phyloP scores from a whole-genome alignment of 1,140 invertebrate genomes.

The Sitodiplosis mosellana region DNA sequence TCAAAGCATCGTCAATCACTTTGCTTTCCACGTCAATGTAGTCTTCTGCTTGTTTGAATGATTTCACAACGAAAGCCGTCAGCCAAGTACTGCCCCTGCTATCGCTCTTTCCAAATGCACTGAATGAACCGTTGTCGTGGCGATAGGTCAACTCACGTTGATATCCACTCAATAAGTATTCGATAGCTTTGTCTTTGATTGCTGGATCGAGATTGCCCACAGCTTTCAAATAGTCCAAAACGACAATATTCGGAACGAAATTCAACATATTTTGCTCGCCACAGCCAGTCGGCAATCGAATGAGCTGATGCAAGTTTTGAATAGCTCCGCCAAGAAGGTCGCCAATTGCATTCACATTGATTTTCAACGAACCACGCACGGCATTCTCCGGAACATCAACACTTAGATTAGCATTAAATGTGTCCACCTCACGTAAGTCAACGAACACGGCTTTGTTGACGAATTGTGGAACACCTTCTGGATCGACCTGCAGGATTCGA shows the following conservation, averaged over 20 bases:
- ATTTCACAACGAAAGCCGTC: conserved; percentile 81
- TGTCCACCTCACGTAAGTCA: conserved; percentile 38
- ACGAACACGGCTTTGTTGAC: conserved; percentile 56
- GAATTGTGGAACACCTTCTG: conserved; percentile 63
- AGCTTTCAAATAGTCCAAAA: conserved; percentile 50
- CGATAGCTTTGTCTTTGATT: conserved; percentile 57
- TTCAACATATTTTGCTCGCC: conserved; percentile 93
- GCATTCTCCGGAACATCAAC: conserved; percentile 49
- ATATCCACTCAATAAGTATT: conserved; percentile 63
- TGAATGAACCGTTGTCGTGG: conserved; percentile 76
- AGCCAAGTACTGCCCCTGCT: conserved; percentile 81
- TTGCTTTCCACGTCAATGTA: conserved; percentile 62
- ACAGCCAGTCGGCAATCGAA: conserved; percentile 76
- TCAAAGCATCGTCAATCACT: conserved; percentile 49
- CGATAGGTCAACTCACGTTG: conserved; percentile 78
- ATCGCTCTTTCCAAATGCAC: conserved; percentile 54
- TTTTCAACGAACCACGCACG: conserved; percentile 45
- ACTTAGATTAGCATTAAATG: conserved; percentile 37
- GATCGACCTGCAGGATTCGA: conserved; percentile 49
- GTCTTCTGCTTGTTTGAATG: conserved; percentile 60
- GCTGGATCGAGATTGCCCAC: conserved; percentile 39
- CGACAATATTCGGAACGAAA: conserved; percentile 60
- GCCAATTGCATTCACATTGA: conserved; percentile 55
- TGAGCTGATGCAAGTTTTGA: conserved; percentile 53
- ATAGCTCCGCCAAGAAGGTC: conserved; percentile 60